Conservation (phyloP, 2,797 vertebrate species). For the Poecile montanus region DNA sequence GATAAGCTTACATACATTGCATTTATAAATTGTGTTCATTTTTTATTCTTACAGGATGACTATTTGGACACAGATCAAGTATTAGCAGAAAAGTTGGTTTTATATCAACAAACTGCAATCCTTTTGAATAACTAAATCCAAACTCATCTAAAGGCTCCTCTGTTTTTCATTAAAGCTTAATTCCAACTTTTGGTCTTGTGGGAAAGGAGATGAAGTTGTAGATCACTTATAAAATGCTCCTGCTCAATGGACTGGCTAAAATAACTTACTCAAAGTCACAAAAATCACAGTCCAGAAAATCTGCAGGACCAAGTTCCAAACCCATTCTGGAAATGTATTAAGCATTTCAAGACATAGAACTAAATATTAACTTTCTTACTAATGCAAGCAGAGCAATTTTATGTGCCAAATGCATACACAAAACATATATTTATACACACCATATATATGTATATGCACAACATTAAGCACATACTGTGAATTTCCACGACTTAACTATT, state of each 20-base stretch:
- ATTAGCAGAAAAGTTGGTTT: neutral
- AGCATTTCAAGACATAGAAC: neutral
- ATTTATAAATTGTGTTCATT: neutral
- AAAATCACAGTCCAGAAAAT: constrained; percentile 7
- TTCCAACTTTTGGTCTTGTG: neutral
- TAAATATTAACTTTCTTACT: constrained; percentile 43
- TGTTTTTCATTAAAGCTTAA: neutral
- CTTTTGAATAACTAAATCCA: neutral
- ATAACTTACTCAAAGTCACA: neutral
- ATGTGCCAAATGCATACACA: neutral
- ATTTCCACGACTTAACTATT: neutral
- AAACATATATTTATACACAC: neutral
- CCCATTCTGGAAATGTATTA: neutral
- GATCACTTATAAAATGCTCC: constrained; percentile 4
- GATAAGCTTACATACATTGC: neutral
- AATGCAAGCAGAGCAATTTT: neutral
- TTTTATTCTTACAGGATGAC: neutral
- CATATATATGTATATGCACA: accelerated
- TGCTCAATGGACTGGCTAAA: neutral
- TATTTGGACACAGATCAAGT: neutral
- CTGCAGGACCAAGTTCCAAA: neutral
- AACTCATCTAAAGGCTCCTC: neutral
- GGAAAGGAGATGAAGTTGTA: neutral
- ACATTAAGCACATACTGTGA: neutral
- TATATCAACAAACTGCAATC: neutral